Conservation (phyloP, 2,113 vertebrate species). For the Limnothrissa miodon region DNA sequence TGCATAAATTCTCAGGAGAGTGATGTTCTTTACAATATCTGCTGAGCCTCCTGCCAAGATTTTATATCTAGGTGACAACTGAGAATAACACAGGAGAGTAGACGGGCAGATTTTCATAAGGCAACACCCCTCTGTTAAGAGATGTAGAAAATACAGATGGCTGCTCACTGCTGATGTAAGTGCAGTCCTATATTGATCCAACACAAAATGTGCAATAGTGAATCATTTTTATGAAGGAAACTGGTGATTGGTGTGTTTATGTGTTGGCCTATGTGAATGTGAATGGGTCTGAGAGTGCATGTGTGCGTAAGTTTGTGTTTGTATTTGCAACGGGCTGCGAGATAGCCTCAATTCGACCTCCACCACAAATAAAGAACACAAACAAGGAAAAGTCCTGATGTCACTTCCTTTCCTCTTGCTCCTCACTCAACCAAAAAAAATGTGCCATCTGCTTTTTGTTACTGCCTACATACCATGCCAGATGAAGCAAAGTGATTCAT, state of each 20-base stretch:
- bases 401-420: conserved; percentile 24
- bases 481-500: background rate
- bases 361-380: conserved; percentile 12
- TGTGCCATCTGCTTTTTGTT: background rate
- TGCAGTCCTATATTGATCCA: background rate
- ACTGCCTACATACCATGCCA: background rate
- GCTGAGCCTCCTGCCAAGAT: background rate
- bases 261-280: background rate
- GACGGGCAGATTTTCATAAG: background rate
- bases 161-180: background rate
- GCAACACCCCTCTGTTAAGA: background rate
- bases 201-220: background rate
- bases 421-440: background rate
- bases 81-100: background rate
- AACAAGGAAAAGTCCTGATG: background rate
- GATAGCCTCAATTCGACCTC: background rate
- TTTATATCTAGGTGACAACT: background rate
- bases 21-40: background rate
- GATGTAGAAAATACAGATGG: background rate
- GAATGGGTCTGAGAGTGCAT: background rate
- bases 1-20: background rate
- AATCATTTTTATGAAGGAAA: background rate
- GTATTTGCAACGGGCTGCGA: background rate
- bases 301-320: background rate
- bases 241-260: background rate